Base-by-base conservation (phyloP, 37 sponge, comb jelly and placozoan genomes). In the Sycon ciliatum region DNA sequence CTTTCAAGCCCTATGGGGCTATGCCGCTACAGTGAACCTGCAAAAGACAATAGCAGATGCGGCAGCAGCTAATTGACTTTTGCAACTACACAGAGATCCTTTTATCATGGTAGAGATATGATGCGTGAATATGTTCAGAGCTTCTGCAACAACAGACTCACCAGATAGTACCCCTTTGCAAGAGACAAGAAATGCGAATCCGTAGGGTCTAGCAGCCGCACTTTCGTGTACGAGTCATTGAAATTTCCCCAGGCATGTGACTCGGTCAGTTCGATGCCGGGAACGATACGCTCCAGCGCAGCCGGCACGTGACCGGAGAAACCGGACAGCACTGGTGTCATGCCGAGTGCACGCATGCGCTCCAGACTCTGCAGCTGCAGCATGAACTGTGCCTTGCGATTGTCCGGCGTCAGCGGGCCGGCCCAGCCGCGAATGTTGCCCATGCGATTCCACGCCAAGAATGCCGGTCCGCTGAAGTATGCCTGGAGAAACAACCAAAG, bases 391-490 rank as follows among this genome's bases (percentile, higher is more conserved):
- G 39, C 42, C 5, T n/a, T 53, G 6, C 73, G 63, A 81, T 81
- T 80, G 20, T 49, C 70, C 1, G 71, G 65, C 46, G 71, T 64
- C 76, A 85, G 53, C 1, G 85, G 85, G 1, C 85, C 85, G 52
- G 68, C 85, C 85, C 85, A 85, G 6, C 77, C 69, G 4, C 58
- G 54, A 4, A 85, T 70, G 36, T 85, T 85, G 0, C 85, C 85
- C 85, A 85, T 85, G 26, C 85, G 58, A 65, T 85, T 80, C 85
- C 85, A 85, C 4, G 85, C 81, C 4, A 85, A 73, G 35, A 85
- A 85, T 0, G 81, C 85, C 30, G 81, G 73, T 26, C 85, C 85
- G 24, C 81, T 75, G 49, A 85, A 85, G 63, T 67, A 80, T 9
- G 30, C 72, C 32, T 75, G 6, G n/a, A n/a, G n/a, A n/a, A n/a